A percentile compares a stretch with the other conserved stretches of the same genome.
Evolutionary conservation across 2,113 vertebrate genomes (phyloP).

Genomic region (Platichthys stellatus): DNA sequence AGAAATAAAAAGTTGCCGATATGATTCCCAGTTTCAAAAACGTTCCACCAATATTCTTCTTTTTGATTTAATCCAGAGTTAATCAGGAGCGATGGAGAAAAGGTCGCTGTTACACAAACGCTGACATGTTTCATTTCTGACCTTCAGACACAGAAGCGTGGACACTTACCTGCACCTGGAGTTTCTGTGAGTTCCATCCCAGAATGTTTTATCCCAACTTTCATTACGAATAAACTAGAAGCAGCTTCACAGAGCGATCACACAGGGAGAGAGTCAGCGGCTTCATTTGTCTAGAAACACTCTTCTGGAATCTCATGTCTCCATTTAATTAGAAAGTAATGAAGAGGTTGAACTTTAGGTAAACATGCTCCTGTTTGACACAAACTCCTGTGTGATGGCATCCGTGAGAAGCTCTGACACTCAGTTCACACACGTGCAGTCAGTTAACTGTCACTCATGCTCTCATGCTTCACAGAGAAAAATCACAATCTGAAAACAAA

Average conservation of each 20-base stretch:
- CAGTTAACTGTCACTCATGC: too few relatives aligned
- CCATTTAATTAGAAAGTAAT: background rate
- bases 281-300: too few relatives aligned
- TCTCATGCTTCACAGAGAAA: too few relatives aligned
- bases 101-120: too few relatives aligned
- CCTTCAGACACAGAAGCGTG: constrained; percentile 46
- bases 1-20: too few relatives aligned
- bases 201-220: background rate
- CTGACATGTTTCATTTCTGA: background rate
- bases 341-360: too few relatives aligned
- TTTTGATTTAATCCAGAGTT: too few relatives aligned
- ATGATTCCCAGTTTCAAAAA: too few relatives aligned
- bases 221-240: background rate
- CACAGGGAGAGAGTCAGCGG: background rate
- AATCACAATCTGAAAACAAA: too few relatives aligned
- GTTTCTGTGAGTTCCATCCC: background rate
- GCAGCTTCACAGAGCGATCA: constrained; percentile 18
- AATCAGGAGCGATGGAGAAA: too few relatives aligned
- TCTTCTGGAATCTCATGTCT: background rate
- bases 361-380: background rate
- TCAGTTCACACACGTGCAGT: background rate
- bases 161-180: constrained; percentile 32
- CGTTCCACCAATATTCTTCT: too few relatives aligned
- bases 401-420: background rate
- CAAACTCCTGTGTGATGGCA: constrained; percentile 6